These are phyloP conservation scores for Tipula vernalis DNA, from an alignment of 2,888 invertebrate genomes.

Conservation along the genomic window DNA sequence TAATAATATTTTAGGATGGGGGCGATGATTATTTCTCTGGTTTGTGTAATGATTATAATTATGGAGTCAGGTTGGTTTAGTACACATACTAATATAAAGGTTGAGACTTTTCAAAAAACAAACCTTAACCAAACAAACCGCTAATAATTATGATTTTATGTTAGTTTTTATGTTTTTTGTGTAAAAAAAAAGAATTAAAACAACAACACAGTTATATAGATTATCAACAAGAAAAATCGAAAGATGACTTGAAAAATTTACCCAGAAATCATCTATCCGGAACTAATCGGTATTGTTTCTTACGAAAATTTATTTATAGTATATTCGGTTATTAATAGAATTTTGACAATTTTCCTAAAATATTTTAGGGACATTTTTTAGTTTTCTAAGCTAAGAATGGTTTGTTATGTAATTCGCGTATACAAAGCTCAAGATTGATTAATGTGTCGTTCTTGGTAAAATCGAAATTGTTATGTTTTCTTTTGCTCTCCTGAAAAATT, in stretches of 20 bases:
- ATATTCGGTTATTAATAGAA: not conserved
- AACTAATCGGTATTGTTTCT: not conserved
- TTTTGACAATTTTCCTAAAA: not conserved
- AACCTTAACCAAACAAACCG: not conserved
- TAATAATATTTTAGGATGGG: not conserved
- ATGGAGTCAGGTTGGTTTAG: not conserved
- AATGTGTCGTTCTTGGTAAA: too few relatives aligned
- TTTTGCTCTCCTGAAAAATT: too few relatives aligned
- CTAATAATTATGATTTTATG: not conserved
- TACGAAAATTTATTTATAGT: not conserved
- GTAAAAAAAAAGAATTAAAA: not conserved
- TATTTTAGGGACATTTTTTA: not conserved
- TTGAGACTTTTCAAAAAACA: not conserved
- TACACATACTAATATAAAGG: not conserved
- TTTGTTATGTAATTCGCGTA: too few relatives aligned
- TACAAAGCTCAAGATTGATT: too few relatives aligned
- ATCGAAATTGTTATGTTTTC: too few relatives aligned
- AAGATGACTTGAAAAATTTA: not conserved
- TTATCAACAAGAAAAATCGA: not conserved
- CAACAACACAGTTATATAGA: not conserved
- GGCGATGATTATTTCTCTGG: not conserved
- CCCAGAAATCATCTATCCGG: not conserved
- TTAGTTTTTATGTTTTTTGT: not conserved
- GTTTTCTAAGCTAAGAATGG: too few relatives aligned
- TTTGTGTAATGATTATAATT: not conserved